Evolutionary conservation across 1,140 invertebrate genomes (phyloP).

Genomic region (Lordiphosa clarofinis): DNA sequence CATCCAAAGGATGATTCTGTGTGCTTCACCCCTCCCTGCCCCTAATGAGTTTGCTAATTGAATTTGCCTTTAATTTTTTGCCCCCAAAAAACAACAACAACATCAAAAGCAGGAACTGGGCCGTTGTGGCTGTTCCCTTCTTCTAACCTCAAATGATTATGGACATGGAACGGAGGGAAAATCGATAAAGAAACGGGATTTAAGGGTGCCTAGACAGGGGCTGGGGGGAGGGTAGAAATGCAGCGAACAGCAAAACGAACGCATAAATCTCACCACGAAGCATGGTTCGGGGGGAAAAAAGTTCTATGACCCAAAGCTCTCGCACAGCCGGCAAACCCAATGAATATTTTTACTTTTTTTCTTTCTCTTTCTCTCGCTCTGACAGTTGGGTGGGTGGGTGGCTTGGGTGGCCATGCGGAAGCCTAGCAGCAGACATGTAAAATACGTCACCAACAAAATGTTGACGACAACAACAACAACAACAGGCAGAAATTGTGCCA

Average conservation of each 20-base stretch:
- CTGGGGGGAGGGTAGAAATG: conserved; percentile 16
- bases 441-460: conserved; percentile 49
- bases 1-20: too few relatives aligned
- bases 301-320: conserved; percentile 78
- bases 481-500: conserved; percentile 47
- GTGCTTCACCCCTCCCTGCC: too few relatives aligned
- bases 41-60: conserved; percentile 13
- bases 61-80: conserved; percentile 4
- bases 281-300: conserved; percentile 59
- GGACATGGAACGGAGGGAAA: conserved; percentile 68
- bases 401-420: conserved; percentile 48
- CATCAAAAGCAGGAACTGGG: conserved; percentile 39
- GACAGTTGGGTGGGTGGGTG: conserved; percentile 21
- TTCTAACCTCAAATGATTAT: conserved; percentile 29
- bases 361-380: conserved; percentile 4
- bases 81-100: conserved; percentile 1
- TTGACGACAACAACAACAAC: conserved; percentile 24
- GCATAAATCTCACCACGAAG: conserved; percentile 69
- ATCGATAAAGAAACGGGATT: conserved; percentile 77
- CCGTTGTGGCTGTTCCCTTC: conserved; percentile 20
- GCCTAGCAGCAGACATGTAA: conserved; percentile 44
- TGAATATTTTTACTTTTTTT: conserved; percentile 73
- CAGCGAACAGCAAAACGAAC: conserved; percentile 41
- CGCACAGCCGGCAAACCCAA: conserved; percentile 56
- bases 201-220: conserved; percentile 63